phyloP scores from a whole-genome alignment of 2,113 vertebrate genomes.

The Oceanites oceanicus region DNA sequence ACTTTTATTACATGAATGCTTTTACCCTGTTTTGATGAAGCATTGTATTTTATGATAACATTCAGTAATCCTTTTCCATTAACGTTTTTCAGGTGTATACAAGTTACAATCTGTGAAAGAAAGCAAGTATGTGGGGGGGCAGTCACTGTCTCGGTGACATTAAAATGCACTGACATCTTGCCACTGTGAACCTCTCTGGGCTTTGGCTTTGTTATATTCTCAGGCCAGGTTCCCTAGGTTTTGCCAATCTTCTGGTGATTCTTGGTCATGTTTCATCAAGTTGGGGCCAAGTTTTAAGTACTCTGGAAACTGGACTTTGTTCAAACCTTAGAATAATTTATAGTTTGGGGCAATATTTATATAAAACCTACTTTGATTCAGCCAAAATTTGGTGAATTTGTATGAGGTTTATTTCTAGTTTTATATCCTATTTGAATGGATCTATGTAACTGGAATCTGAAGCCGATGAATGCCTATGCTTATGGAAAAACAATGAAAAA shows the following conservation, averaged over 20 bases:
- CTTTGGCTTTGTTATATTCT: neutral
- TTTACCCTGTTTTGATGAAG: neutral
- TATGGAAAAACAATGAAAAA: neutral
- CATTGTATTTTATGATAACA: neutral
- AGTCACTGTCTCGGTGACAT: neutral
- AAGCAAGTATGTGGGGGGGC: neutral
- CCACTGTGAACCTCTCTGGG: neutral
- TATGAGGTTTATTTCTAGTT: neutral
- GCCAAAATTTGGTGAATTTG: neutral
- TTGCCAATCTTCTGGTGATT: conserved; percentile 15
- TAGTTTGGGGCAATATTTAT: neutral
- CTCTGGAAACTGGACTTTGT: neutral
- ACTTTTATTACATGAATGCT: neutral
- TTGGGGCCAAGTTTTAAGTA: neutral
- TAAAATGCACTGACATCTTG: neutral
- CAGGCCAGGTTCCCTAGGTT: neutral
- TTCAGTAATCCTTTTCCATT: neutral
- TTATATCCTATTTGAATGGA: neutral
- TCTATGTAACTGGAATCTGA: neutral
- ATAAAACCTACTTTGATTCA: neutral
- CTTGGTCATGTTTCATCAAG: neutral
- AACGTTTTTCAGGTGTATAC: neutral
- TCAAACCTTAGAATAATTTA: conserved; percentile 2
- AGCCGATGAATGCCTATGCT: neutral
- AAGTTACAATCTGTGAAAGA: neutral